Evolutionary conservation across 2,888 invertebrate genomes (phyloP).

Genomic region (Anthophora plumipes): DNA sequence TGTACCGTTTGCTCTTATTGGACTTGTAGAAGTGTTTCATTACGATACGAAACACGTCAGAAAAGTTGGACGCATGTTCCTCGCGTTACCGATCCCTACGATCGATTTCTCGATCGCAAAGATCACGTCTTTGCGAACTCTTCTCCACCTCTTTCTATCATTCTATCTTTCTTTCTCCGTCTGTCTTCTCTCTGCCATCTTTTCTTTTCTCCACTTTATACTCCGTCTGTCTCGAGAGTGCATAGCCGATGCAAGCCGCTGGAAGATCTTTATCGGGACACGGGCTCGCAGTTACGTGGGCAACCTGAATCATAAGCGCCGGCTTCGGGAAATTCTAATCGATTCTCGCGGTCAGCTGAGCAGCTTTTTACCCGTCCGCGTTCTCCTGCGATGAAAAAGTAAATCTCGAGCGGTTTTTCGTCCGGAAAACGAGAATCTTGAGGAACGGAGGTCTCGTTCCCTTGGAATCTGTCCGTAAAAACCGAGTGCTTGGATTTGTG

Average conservation of each 20-base stretch:
- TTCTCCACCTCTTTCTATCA: constrained; percentile 27
- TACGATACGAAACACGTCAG: constrained; percentile 66
- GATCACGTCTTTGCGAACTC: constrained; percentile 61
- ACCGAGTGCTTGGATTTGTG: neutral
- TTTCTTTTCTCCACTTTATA: constrained; percentile 43
- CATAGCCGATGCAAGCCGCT: constrained; percentile 63
- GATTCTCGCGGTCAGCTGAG: constrained; percentile 41
- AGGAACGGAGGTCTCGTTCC: neutral
- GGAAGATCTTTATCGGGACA: constrained; percentile 61
- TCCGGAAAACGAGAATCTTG: neutral
- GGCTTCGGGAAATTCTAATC: constrained; percentile 57
- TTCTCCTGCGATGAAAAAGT: neutral
- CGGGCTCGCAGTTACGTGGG: constrained; percentile 57
- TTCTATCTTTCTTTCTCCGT: constrained; percentile 32
- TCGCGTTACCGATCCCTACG: constrained; percentile 61
- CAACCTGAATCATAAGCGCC: constrained; percentile 63
- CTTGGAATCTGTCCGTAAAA: constrained; percentile 7
- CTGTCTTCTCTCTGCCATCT: constrained; percentile 31
- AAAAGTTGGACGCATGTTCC: constrained; percentile 52
- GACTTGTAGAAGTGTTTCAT: constrained; percentile 54
- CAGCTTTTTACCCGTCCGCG: constrained; percentile 15
- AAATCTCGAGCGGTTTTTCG: neutral
- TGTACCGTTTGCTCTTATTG: constrained; percentile 28
- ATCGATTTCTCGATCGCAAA: constrained; percentile 66
- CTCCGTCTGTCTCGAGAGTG: constrained; percentile 53